A percentile compares a stretch with the other conserved stretches of the same genome.
phyloP scores from a whole-genome alignment of 2,113 vertebrate species.

The Pedionomus torquatus region DNA sequence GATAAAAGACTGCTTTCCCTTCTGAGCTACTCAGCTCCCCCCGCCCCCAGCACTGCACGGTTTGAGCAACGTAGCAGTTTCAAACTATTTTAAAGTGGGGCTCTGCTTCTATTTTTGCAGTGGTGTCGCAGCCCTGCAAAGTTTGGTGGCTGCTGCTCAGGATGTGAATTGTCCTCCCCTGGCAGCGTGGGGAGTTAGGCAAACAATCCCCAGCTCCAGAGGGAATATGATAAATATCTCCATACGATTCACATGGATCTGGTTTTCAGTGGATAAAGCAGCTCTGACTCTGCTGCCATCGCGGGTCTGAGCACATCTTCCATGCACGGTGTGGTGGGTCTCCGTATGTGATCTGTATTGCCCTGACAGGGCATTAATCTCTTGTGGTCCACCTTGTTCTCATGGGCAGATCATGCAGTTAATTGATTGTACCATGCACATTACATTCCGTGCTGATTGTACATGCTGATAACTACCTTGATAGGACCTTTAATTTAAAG shows the following conservation, averaged over 20 bases:
- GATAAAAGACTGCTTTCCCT: neutral
- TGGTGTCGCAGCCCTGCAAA: accelerated
- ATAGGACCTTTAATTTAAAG: neutral
- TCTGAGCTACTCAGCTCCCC: neutral
- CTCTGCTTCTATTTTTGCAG: conserved; percentile 8
- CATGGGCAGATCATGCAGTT: neutral
- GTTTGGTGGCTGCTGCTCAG: neutral
- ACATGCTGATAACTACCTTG: neutral
- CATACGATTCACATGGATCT: accelerated
- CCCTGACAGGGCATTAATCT: neutral
- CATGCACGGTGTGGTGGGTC: accelerated
- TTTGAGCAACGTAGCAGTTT: neutral
- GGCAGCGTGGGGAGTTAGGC: neutral
- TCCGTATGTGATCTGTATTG: accelerated
- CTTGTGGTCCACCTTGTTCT: neutral
- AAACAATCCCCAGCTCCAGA: neutral
- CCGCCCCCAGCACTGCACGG: neutral
- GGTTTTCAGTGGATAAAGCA: neutral
- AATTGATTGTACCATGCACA: accelerated
- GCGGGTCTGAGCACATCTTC: neutral
- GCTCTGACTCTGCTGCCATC: accelerated
- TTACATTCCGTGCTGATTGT: neutral
- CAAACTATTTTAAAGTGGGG: neutral
- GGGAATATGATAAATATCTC: neutral
- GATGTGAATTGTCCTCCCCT: neutral